Conservation (phyloP, 2,888 invertebrate species). For the Nomada hirtipes region DNA sequence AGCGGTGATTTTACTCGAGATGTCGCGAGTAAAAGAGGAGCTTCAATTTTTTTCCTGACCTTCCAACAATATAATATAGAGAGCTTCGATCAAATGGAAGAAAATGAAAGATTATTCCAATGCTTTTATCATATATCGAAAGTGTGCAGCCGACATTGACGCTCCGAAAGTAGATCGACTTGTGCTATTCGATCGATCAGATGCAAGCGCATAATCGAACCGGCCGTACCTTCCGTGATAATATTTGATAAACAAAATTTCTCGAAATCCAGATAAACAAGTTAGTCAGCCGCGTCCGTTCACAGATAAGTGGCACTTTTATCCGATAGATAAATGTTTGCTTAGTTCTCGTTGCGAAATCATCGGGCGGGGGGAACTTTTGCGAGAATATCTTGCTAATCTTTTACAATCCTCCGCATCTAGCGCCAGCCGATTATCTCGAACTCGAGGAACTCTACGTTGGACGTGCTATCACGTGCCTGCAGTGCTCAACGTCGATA, state of each 20-base stretch:
- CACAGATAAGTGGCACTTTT: conserved; percentile 34
- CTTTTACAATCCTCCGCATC: not conserved
- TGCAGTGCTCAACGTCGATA: not conserved
- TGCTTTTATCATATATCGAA: not conserved
- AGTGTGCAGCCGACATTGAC: not conserved
- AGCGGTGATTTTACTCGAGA: too few species aligned
- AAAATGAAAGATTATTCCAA: not conserved
- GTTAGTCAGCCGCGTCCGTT: not conserved
- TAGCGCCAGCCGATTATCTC: conserved; percentile 2
- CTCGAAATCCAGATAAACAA: conserved; percentile 31
- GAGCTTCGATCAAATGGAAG: too few species aligned
- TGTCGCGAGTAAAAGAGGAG: too few species aligned
- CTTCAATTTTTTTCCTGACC: too few species aligned
- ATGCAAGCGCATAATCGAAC: not conserved
- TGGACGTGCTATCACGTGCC: too few species aligned
- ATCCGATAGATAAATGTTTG: conserved; percentile 35
- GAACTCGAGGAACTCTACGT: not conserved
- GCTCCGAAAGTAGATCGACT: not conserved
- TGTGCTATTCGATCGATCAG: not conserved
- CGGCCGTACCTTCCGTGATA: not conserved
- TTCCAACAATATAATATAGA: too few species aligned
- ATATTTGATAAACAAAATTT: conserved; percentile 32
- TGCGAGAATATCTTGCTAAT: not conserved
- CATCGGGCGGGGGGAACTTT: not conserved
- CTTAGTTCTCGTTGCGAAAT: conserved; percentile 19